These are phyloP conservation scores for Tichodroma muraria DNA, from an alignment of 2,113 vertebrate species.

Conservation along the genomic window DNA sequence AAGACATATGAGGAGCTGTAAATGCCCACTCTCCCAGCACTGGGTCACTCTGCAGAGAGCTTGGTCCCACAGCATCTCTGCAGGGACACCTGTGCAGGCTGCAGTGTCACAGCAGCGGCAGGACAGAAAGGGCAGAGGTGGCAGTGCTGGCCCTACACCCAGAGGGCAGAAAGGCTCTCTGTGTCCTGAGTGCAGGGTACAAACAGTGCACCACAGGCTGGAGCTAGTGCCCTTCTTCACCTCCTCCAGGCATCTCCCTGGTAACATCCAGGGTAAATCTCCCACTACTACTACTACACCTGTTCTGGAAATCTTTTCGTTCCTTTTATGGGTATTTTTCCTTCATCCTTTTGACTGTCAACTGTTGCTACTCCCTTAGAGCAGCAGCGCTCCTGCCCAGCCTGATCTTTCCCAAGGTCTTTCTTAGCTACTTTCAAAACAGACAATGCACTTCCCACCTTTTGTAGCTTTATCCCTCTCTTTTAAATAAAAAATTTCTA, in stretches of 20 bases:
- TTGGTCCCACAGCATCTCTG: rapidly evolving
- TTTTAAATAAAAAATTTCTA: neutral
- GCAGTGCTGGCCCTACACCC: rapidly evolving
- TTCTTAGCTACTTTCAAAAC: neutral
- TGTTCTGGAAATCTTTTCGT: neutral
- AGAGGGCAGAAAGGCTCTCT: neutral
- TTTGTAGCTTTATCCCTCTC: neutral
- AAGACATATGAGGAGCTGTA: neutral
- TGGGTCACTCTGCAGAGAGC: neutral
- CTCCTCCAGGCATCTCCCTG: neutral
- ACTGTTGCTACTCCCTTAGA: neutral
- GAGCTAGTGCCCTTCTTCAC: neutral
- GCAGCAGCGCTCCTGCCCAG: neutral
- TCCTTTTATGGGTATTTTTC: neutral
- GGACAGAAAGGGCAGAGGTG: neutral
- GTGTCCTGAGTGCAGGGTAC: neutral
- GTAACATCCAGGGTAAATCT: neutral
- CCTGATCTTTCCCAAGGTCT: neutral
- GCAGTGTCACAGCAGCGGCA: neutral
- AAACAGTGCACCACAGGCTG: rapidly evolving
- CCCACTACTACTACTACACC: neutral
- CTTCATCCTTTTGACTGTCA: neutral
- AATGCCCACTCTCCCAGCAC: neutral
- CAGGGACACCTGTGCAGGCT: neutral
- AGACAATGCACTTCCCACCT: constrained; percentile 2